Conservation (phyloP, 2,113 vertebrate species). For the Neopipo cinnamomea region DNA sequence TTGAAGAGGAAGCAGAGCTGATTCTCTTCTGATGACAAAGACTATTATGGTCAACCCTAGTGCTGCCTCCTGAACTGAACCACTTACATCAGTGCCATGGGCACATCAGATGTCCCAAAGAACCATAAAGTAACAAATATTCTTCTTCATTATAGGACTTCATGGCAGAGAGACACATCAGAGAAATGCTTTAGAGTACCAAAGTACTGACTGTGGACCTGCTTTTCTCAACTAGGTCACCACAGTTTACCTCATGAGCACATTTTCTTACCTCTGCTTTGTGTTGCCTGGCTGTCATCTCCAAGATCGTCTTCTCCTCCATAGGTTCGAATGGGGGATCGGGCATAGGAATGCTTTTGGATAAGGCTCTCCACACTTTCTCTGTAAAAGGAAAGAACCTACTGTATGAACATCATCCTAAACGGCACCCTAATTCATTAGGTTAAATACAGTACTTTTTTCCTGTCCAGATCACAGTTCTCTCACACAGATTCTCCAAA, state of each 20-base stretch:
- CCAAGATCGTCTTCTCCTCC: constrained; percentile 90
- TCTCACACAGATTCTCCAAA: neutral
- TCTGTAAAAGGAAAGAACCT: constrained; percentile 68
- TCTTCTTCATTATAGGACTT: neutral
- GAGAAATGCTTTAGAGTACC: neutral
- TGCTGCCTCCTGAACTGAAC: neutral
- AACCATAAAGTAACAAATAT: neutral
- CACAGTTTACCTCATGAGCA: neutral
- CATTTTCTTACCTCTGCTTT: constrained; percentile 81
- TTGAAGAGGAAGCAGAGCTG: neutral
- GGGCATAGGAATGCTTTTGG: constrained; percentile 98
- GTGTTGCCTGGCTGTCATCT: constrained; percentile 87
- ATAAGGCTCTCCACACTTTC: constrained; percentile 98
- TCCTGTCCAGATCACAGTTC: neutral
- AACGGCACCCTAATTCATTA: neutral
- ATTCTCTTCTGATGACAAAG: neutral
- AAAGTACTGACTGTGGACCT: neutral
- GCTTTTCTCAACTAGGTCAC: neutral
- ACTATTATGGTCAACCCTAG: neutral
- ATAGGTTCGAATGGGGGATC: constrained; percentile 95
- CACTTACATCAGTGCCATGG: too few species aligned
- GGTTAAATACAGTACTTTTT: neutral
- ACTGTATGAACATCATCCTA: neutral
- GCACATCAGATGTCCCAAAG: neutral
- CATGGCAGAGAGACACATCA: neutral